Conservation (phyloP, 2,888 invertebrate species). For the Tetragonisca angustula region DNA sequence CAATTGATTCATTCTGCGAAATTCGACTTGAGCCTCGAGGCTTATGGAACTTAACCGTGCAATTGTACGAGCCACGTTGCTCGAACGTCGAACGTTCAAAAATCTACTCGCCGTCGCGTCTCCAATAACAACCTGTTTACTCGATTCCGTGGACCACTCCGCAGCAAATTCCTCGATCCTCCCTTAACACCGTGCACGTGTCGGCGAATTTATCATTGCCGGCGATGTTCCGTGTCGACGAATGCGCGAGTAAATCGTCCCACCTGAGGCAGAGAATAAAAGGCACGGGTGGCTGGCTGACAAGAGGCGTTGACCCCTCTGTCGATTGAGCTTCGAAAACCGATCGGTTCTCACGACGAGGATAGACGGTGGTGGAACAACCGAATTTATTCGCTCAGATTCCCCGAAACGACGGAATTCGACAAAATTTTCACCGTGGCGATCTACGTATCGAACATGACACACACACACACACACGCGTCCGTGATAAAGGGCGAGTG, state of each 20-base stretch:
- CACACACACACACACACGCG: too few relatives aligned
- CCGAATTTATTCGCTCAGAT: not conserved
- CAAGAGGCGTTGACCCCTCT: constrained; percentile 11
- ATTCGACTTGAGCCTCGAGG: not conserved
- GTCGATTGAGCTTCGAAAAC: not conserved
- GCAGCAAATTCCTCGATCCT: not conserved
- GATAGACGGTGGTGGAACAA: not conserved
- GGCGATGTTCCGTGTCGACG: too few relatives aligned
- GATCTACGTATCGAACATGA: constrained; percentile 3
- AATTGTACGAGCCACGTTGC: too few relatives aligned
- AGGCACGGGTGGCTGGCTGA: not conserved
- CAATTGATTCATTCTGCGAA: constrained; percentile 15
- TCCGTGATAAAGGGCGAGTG: not conserved
- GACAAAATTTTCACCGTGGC: not conserved
- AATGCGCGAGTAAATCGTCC: not conserved
- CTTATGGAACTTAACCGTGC: not conserved
- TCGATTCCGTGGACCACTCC: too few relatives aligned
- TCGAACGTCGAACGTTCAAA: not conserved
- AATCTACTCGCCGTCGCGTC: not conserved
- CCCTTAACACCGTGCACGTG: not conserved
- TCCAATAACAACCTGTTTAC: not conserved
- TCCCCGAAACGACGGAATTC: not conserved
- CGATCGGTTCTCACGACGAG: not conserved
- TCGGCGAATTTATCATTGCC: constrained; percentile 6
- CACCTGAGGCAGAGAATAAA: not conserved